Base-by-base conservation (phyloP, 2,888 invertebrate genomes). In the Heliconius sara region DNA sequence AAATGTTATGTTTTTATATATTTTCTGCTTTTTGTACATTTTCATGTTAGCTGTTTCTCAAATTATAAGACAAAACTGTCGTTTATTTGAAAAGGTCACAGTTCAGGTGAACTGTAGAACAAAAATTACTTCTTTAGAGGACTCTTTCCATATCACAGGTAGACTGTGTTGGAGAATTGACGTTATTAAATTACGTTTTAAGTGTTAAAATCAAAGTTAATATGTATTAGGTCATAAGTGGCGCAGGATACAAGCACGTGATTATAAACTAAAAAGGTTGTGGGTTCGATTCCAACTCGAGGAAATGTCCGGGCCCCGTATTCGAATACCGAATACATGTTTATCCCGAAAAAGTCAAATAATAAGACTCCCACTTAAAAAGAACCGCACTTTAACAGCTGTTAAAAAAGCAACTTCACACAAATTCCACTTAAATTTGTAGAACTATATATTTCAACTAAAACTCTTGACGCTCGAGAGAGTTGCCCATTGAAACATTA, bases 21-120 rank as follows among this genome's bases (percentile, higher is more conserved):
- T 60, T n/a, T 74, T 0, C 19, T 34, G 63, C n/a, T 30, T 60
- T 39, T 25, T 27, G 25, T 34, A 43, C 19, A 0, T 63, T 39
- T 74, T 74, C 0, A 74, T 39, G 43, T 43, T 43, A 27, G 39
- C 65, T 74, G 13, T 25, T 74, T 74, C 43, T n/a, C 9, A 63
- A 25, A 74, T 74, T 39, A 13, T 43, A 68, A 25, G 2, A 68
- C n/a, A n/a, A 16, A n/a, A n/a, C 6, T 39, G 39, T 9, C 7
- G 5, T n/a, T 10, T 10, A n/a, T 6, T 68, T n/a, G 7, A 68
- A n/a, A n/a, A n/a, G n/a, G 68, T 68, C n/a, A 6, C 5, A 68
- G 13, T 13, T 68, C n/a, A 68, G 25, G 2, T 3, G 13, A 9
- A 63, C n/a, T n/a, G 4, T 2, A 2, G n/a, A 25, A 12, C 68